These are phyloP conservation scores for Philotrypesis tridentata DNA, from an alignment of 1,140 invertebrate genomes.

Conservation along the genomic window DNA sequence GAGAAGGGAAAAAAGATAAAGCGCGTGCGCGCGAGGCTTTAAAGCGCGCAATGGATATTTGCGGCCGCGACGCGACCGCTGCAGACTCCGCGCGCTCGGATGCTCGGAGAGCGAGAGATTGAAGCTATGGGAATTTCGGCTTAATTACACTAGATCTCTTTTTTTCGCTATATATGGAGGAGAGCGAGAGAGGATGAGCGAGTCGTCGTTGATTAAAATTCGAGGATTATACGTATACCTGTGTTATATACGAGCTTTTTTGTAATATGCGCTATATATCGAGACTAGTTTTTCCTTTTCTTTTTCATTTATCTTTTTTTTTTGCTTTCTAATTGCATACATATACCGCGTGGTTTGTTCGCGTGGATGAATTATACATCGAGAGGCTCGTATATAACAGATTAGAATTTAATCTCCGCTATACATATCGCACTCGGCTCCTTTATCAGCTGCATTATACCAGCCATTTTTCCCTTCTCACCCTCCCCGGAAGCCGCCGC, in stretches of 20 bases:
- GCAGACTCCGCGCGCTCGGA: slow-evolving; percentile 4
- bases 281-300: no score
- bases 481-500: no score
- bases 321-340: no score
- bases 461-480: background rate
- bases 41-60: slow-evolving; percentile 34
- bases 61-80: slow-evolving; percentile 1
- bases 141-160: background rate
- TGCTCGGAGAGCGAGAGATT: slow-evolving; percentile 13
- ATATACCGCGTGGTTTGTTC: no score
- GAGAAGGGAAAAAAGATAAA: background rate
- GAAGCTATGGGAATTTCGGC: background rate
- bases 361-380: no score
- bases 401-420: background rate
- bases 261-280: no score
- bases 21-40: background rate
- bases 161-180: no score
- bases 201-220: background rate
- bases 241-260: no score
- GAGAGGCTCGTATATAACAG: background rate
- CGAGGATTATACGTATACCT: background rate
- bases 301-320: no score
- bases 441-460: background rate
- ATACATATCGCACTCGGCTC: background rate
- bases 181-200: no score